Percentiles rank a stretch among this genome's conserved stretches.
Evolutionary conservation across 2,888 invertebrate genomes (phyloP).

Genomic region (Lomographa bimaculata): DNA sequence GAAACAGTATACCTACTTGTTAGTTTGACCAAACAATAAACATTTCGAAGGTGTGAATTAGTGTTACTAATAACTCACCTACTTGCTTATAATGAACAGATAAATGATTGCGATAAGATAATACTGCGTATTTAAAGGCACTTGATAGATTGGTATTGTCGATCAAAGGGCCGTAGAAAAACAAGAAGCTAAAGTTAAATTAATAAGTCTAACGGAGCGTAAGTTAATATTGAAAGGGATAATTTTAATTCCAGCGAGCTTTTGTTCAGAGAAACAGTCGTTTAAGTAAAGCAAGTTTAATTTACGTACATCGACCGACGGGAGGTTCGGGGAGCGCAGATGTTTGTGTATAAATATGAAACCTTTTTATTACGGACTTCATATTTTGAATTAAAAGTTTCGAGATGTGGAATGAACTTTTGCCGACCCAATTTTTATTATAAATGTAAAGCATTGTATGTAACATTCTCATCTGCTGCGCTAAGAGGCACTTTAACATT

Average conservation of each 20-base stretch:
- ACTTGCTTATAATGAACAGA: conserved; percentile 15
- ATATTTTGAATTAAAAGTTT: conserved; percentile 31
- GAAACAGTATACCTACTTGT: not conserved
- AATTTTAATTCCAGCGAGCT: conserved; percentile 50
- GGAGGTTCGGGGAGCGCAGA: conserved; percentile 58
- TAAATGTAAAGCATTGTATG: not conserved
- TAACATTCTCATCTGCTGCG: not conserved
- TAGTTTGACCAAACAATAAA: no score
- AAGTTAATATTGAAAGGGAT: conserved; percentile 23
- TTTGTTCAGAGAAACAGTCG: conserved; percentile 63
- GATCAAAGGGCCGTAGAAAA: conserved; percentile 7
- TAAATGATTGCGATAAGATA: conserved; percentile 26
- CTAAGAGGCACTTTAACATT: no score
- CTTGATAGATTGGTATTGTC: conserved; percentile 16
- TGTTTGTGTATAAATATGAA: conserved; percentile 53
- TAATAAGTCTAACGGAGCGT: conserved; percentile 9
- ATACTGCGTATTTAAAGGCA: conserved; percentile 11
- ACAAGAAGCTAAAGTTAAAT: conserved; percentile 10
- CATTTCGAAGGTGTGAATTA: conserved; percentile 14
- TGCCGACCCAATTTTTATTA: conserved; percentile 3
- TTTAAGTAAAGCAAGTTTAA: conserved; percentile 60
- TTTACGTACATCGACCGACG: conserved; percentile 53
- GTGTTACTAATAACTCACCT: conserved; percentile 7
- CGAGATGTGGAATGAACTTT: conserved; percentile 13
- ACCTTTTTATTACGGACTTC: conserved; percentile 57